phyloP scores from a whole-genome alignment of 2,797 vertebrate genomes.

The Rhinichthys osculus region DNA sequence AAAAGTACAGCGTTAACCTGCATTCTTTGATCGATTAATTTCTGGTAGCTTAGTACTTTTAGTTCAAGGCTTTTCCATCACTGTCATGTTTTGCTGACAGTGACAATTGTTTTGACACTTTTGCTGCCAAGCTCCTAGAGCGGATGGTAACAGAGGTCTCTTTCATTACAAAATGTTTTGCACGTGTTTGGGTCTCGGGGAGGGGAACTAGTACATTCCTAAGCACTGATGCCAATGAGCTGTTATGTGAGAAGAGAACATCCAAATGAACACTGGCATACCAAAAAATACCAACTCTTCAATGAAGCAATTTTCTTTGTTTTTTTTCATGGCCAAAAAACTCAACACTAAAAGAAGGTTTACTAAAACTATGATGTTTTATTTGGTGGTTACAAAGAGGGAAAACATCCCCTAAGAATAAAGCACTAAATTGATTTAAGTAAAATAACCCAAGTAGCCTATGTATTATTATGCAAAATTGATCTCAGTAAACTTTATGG shows the following conservation, averaged over 20 bases:
- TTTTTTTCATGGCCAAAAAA: not conserved
- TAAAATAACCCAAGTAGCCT: constrained; percentile 15
- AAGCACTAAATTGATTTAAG: not conserved
- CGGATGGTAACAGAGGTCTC: constrained; percentile 68
- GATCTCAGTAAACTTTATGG: not conserved
- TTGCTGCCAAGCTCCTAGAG: constrained; percentile 63
- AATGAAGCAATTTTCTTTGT: not conserved
- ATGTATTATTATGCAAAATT: constrained; percentile 36
- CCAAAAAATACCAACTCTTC: constrained; percentile 15
- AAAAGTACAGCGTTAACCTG: not conserved
- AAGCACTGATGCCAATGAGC: constrained; percentile 58
- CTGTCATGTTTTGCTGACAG: constrained; percentile 63
- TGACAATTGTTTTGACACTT: constrained; percentile 66
- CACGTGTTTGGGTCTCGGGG: constrained; percentile 63
- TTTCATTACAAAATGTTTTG: constrained; percentile 67
- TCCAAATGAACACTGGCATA: not conserved
- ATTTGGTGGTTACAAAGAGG: constrained; percentile 46
- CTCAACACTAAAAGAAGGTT: not conserved
- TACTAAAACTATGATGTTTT: constrained; percentile 25
- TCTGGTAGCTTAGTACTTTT: constrained; percentile 10
- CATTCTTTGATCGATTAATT: not conserved
- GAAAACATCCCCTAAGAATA: not conserved
- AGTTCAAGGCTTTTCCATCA: constrained; percentile 53
- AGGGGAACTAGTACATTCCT: constrained; percentile 66
- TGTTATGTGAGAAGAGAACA: constrained; percentile 35